Base-by-base conservation (phyloP, 2,113 vertebrate genomes). In the Verasper variegatus region DNA sequence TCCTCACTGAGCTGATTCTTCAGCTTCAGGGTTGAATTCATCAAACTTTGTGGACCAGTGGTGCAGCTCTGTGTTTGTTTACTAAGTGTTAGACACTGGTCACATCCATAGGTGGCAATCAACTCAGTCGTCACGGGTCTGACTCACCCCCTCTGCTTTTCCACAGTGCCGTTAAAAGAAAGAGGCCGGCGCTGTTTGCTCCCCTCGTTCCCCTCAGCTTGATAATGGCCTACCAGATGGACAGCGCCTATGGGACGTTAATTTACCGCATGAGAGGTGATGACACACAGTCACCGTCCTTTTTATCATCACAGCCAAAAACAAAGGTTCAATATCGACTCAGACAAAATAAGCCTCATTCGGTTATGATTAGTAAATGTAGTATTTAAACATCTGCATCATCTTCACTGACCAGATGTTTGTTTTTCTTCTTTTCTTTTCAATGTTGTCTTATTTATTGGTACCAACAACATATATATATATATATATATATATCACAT, bases 131-230 rank as follows among this genome's bases (percentile, higher is more conserved):
- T 49, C 57, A 26, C 23, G 18, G 42, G 21, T 57, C 21, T 42
- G 23, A 24, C 13, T 64, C 23, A 20, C 14, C 51, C 10, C 49
- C 15, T 18, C 0, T 51, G 2, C 5, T 74, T 37, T 24, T 45
- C 14, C 24, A 11, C 61, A 97, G 97, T 72, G 95, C 96, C 47
- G 58, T 97, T 57, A 97, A 92, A 92, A 92, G 20, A 59, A 97
- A 92, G 92, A 96, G 88, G 0, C 94, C 95, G 0, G 73, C 1
- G 47, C 6, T 97, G 31, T 75, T 97, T 45, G 4, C 89, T 49
- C 97, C 96, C 24, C 31, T 97, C 0, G 0, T 97, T 72, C 96
- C 96, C 4, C 93, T 97, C 68, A 23, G 95, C 77, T 96, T 98
- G 74, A 17, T 98, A 58, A 18, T 97, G 56, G 83, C 78, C 57